phyloP scores from a whole-genome alignment of 1,140 invertebrate species.

The Apis florea region DNA sequence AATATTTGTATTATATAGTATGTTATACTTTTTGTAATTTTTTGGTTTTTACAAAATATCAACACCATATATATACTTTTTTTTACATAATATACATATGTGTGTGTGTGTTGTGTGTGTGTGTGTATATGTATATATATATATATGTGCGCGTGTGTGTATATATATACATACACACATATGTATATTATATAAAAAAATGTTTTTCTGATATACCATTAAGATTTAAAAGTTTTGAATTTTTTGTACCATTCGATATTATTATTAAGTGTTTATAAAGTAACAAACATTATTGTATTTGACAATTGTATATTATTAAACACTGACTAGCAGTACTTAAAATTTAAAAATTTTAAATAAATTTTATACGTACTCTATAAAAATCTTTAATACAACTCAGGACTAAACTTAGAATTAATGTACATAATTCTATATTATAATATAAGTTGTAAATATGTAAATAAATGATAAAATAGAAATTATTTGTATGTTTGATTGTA shows the following conservation, averaged over 20 bases:
- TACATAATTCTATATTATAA: background rate
- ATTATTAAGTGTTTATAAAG: too few species aligned
- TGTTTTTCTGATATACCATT: background rate
- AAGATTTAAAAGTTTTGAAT: background rate
- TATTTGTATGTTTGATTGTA: conserved; percentile 24
- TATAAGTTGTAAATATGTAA: background rate
- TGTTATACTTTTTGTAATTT: background rate
- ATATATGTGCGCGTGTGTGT: too few species aligned
- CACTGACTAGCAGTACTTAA: conserved; percentile 3
- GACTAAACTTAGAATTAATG: background rate
- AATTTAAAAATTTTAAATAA: conserved; percentile 1
- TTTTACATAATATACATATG: too few species aligned
- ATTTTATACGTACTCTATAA: conserved; percentile 1
- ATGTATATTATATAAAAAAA: background rate
- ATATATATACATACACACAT: too few species aligned
- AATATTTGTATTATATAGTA: too few species aligned
- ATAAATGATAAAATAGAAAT: conserved; percentile 11
- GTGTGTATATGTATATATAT: too few species aligned
- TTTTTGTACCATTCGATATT: background rate
- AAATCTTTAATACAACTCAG: background rate
- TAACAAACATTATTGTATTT: too few species aligned
- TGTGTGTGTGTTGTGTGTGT: too few species aligned
- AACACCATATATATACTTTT: too few species aligned
- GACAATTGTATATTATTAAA: too few species aligned
- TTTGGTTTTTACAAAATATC: too few species aligned